These are phyloP conservation scores for Spatulosminthurus flaviceps DNA, from an alignment of 2,888 invertebrate genomes.

Conservation along the genomic window DNA sequence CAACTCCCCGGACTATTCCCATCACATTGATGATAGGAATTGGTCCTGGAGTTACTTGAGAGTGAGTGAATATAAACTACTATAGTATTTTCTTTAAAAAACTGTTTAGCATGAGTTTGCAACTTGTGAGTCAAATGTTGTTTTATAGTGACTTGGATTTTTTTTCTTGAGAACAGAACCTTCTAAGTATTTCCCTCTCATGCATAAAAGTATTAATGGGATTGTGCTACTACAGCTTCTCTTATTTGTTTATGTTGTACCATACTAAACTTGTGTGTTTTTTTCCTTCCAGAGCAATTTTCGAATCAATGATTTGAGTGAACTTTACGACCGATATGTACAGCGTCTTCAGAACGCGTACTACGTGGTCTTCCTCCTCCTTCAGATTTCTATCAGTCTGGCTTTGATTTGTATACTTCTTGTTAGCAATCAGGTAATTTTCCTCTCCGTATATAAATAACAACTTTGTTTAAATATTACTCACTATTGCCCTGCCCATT, in stretches of 20 bases:
- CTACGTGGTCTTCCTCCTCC: constrained; percentile 78
- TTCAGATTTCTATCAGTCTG: constrained; percentile 75
- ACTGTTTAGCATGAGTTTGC: neutral
- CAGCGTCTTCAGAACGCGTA: constrained; percentile 81
- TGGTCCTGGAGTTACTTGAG: constrained; percentile 76
- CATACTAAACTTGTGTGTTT: neutral
- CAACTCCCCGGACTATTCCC: constrained; percentile 55
- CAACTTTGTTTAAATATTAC: neutral
- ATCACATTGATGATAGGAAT: constrained; percentile 65
- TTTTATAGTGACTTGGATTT: no score
- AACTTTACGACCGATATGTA: constrained; percentile 78
- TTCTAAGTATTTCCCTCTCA: no score
- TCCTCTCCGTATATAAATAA: neutral
- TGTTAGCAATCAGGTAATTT: constrained; percentile 47
- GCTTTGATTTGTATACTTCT: constrained; percentile 68
- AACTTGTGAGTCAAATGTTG: no score
- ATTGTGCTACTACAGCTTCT: no score
- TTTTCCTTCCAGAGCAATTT: constrained; percentile 76
- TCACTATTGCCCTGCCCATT: no score
- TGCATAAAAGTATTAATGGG: no score
- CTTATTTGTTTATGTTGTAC: no score
- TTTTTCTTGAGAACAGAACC: neutral
- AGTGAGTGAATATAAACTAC: constrained; percentile 66
- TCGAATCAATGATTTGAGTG: constrained; percentile 77
- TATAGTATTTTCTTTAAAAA: neutral